These are phyloP conservation scores for Onchidella celtica DNA, from an alignment of 2,888 invertebrate genomes.

Conservation along the genomic window DNA sequence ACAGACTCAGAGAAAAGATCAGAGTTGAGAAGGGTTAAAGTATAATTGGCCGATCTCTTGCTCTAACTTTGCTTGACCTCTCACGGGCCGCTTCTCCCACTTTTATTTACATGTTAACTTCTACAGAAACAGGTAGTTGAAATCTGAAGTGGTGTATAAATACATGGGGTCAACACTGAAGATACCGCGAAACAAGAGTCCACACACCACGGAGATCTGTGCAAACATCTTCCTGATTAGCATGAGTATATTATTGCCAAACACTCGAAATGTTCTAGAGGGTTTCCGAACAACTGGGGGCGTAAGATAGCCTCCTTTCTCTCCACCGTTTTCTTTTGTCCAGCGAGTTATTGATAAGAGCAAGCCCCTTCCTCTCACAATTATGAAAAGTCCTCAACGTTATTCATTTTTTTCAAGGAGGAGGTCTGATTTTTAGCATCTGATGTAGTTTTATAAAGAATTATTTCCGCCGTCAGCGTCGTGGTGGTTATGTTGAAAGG, in stretches of 20 bases:
- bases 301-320: too few relatives aligned
- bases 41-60: neutral
- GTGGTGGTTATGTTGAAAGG: neutral
- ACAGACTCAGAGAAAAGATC: too few relatives aligned
- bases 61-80: neutral
- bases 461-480: neutral
- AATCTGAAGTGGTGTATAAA: neutral
- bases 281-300: neutral
- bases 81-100: too few relatives aligned
- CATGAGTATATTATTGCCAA: neutral
- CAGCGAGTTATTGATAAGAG: too few relatives aligned
- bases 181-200: neutral
- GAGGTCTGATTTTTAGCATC: too few relatives aligned
- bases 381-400: too few relatives aligned
- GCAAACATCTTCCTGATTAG: neutral
- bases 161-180: neutral
- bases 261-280: neutral
- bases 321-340: too few relatives aligned
- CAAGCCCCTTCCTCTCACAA: too few relatives aligned
- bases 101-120: too few relatives aligned
- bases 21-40: too few relatives aligned
- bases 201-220: neutral
- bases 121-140: neutral
- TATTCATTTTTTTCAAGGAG: too few relatives aligned
- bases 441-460: neutral